Base-by-base conservation (phyloP, 53 echinoderm and acorn worm genomes). In the Mesocentrotus franciscanus region DNA sequence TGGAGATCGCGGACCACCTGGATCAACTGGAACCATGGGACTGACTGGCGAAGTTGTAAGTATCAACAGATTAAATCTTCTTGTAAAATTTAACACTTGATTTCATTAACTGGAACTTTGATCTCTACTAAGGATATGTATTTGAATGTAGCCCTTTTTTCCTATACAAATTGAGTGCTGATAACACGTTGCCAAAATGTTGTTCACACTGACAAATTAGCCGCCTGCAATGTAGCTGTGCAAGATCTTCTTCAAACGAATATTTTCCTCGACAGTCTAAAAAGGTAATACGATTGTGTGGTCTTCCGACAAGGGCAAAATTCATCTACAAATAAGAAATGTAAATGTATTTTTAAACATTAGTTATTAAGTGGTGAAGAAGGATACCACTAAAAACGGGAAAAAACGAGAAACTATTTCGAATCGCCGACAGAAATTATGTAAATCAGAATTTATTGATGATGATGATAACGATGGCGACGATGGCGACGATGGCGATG, bases 1-100 rank as follows among this genome's bases (percentile, higher is more conserved):
- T 92, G 97, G 97, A 90, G 97, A 97, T 24, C 95, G 92, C 60
- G 98, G 98, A 60, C 27, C 93, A 33, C 16, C 70, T 18, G 98
- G 98, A 71, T 60, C 94, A 0, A 26, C 92, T 17, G 98, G 98
- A 13, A 70, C 92, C 56, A 85, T 96, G 26, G 94, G 94, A 33
- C 0, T 60, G 26, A 30, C n/a, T 35, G 94, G 94, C 3, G 94
- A 60, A 81, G 85, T 60, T 60, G 94, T 94, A 61, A 94, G 94
- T 94, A 20, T 60, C 24, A 36, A 17, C 20, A 36, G 13, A 30
- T 33, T 10, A 75, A 17, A 1, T 66, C 2, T 17, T 20, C 66
- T 20, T 2, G 22, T 68, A 24, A 22, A 68, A 9, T 75, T 8
- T 0, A 32, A 33, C 15, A 10, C 5, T 76, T 76, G 76, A 13